phyloP scores from a whole-genome alignment of 2,888 invertebrate species.

The Lepidocyrtinus sp. region DNA sequence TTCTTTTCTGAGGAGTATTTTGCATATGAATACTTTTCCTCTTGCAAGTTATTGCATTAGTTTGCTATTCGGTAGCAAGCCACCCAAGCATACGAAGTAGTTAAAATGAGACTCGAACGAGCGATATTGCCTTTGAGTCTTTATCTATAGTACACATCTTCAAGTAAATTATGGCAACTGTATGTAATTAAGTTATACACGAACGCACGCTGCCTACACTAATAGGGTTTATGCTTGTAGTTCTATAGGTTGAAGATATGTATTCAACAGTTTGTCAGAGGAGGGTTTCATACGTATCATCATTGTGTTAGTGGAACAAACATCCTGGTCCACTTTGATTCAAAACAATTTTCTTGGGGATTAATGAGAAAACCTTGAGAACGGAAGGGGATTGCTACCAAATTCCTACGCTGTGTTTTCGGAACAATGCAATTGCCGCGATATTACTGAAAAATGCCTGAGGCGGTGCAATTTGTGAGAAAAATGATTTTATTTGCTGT shows the following conservation, averaged over 20 bases:
- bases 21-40: too few species aligned
- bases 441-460: too few species aligned
- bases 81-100: too few species aligned
- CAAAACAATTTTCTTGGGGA: neutral
- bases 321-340: slow-evolving; percentile 52
- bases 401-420: too few species aligned
- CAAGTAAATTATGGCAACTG: slow-evolving; percentile 21
- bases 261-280: slow-evolving; percentile 22
- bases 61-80: too few species aligned
- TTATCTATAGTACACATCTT: neutral
- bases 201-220: neutral
- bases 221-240: neutral
- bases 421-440: too few species aligned
- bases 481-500: too few species aligned
- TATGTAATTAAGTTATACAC: slow-evolving; percentile 21
- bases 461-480: too few species aligned
- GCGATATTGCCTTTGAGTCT: neutral
- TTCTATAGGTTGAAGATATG: slow-evolving; percentile 13
- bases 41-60: too few species aligned
- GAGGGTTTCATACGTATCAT: neutral
- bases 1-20: too few species aligned
- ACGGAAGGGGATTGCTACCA: slow-evolving; percentile 1
- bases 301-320: slow-evolving; percentile 46
- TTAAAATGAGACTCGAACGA: neutral
- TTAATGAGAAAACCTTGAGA: neutral